Base-by-base conservation (phyloP, 2,797 vertebrate genomes). In the Oreortyx pictus region DNA sequence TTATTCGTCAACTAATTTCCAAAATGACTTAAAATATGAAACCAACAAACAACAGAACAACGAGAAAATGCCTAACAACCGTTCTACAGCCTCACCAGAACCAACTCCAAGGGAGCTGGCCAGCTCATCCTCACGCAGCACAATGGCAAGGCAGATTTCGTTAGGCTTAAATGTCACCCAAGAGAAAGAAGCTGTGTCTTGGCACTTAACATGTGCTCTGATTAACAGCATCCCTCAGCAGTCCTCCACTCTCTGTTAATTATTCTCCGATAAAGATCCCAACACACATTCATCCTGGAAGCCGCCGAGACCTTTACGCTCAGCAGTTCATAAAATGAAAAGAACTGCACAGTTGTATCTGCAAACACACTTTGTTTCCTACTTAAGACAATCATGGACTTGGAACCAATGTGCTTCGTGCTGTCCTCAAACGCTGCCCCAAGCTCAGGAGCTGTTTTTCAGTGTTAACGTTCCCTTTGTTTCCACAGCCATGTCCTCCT, bases 281-380 rank as follows among this genome's bases (percentile, higher is more conserved):
- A 41, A 11, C 20, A n/a, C 3, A 4, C 1, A 15, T 6, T 37
- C 33, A 22, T 19, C 52, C 12, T 10, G 25, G 59, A 75, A 82
- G n/a, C 31, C 59, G 49, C 17, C 50, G 24, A 10, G 31, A 15
- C 43, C 79, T 7, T 47, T 16, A 20, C 27, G 31, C 43, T 62
- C 4, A 22, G 7, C 64, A 12, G 5, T 6, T 11, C 33, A 22
- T 10, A 25, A 24, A 19, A 44, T 22, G 72, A 22, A 23, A 57
- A 44, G 1, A 14, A 57, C 9, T 1, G 1, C 22, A 0, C 0
- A 7, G 19, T 9, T 20, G 23, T 43, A 52, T 1, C 29, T 18
- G 20, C 6, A 83, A 29, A 60, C 1, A 6, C 5, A 10, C 1
- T 35, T 39, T 18, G 7, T 37, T 12, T 37, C 15, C 64, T 57